Evolutionary conservation across 1,140 invertebrate genomes (phyloP), one percentile per base, ranked within the genome.

Genomic region (Pseudomyrmex sp.): DNA sequence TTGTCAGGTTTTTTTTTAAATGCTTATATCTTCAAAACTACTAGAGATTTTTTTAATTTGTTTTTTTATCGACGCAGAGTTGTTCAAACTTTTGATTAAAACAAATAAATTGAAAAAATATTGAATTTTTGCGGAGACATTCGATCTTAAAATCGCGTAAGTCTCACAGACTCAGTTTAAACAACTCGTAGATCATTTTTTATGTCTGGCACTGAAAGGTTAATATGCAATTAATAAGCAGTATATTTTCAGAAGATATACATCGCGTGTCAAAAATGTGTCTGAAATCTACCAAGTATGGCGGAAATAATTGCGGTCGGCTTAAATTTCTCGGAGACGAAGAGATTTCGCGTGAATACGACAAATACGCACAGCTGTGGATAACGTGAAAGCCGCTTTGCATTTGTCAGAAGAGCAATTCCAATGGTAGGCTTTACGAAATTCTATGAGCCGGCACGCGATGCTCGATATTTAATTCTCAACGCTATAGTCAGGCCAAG

Each of bases 391-490:
- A 82, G 77, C 66, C 74, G 68, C 56, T 84, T 84, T 70, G 72
- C 74, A 77, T 63, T 65, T 59, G 65, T 79, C 82, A 77, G 65
- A 70, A 69, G 82, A 79, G 74, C 82, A 84, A 84, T 84, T 68
- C 58, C 58, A 26, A n/a, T 12, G 46, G 26, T 2, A 26, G 26
- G 13, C 54, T 65, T 70, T 54, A 15, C 58, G 26, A 84, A 65
- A 77, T 66, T 69, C 52, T 46, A 26, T 2, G 26, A 26, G 56
- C 52, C 62, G 59, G 54, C 10, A 18, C 26, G 26, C 48, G 46
- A 72, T 15, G 23, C 75, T 76, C 56, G 65, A 80, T 85, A 85
- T 88, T 88, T 88, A 88, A 88, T 83, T 75, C 54, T 58, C 15
- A 18, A 18, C 54, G 8, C 4, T 18, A 18, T 18, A 58, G 15